These are phyloP conservation scores for Schizaphis graminum DNA, from an alignment of 2,888 invertebrate genomes.

Conservation along the genomic window DNA sequence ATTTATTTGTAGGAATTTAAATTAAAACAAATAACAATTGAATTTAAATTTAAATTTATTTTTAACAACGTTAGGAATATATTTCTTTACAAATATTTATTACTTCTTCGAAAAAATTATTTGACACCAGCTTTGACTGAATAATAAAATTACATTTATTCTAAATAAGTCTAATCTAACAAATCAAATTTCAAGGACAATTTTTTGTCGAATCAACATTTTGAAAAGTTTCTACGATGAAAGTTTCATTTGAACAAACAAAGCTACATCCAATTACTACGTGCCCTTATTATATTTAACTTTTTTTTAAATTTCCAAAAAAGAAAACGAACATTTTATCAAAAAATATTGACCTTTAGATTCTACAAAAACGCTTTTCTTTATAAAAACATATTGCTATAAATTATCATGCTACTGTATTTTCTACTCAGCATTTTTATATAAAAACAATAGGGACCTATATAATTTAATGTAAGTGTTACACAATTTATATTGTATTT, in stretches of 20 bases:
- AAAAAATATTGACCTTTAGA: not conserved
- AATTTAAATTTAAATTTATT: not conserved
- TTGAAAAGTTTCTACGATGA: not conserved
- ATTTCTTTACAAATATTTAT: not conserved
- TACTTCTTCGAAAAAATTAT: not conserved
- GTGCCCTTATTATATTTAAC: not conserved
- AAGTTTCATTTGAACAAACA: not conserved
- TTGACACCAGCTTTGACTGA: not conserved
- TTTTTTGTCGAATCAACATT: not conserved
- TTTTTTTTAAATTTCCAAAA: slow-evolving; percentile 7
- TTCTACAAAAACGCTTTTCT: not conserved
- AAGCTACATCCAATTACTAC: slow-evolving; percentile 16
- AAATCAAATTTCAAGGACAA: slow-evolving; percentile 16
- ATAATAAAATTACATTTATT: not conserved
- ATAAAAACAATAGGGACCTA: not conserved
- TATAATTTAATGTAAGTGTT: not conserved
- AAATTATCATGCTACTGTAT: not conserved
- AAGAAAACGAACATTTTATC: not conserved
- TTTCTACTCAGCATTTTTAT: not conserved
- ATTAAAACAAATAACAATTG: too few relatives aligned
- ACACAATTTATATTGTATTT: not conserved
- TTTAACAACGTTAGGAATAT: not conserved
- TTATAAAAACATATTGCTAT: not conserved
- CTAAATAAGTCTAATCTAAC: not conserved
- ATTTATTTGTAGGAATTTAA: not conserved